Conservation (phyloP, 1,140 invertebrate genomes). For the Triops longicaudatus region DNA sequence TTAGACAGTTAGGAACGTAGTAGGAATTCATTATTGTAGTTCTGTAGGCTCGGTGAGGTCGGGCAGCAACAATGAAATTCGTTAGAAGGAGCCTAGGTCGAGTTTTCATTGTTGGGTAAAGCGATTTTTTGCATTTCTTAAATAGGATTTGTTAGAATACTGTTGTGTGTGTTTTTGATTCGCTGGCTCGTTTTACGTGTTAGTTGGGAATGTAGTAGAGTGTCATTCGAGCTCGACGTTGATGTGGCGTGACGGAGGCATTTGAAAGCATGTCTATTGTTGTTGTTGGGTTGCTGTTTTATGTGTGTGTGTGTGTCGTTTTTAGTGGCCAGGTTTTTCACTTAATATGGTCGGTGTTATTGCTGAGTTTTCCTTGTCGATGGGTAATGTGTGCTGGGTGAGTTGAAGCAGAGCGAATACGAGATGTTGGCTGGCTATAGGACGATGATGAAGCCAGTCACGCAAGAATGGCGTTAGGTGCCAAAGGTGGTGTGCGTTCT, state of each 20-base stretch:
- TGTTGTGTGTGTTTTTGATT: too few relatives aligned
- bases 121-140: background rate
- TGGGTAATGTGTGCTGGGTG: background rate
- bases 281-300: background rate
- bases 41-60: too few relatives aligned
- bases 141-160: too few relatives aligned
- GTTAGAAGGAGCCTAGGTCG: too few relatives aligned
- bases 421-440: background rate
- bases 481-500: too few relatives aligned
- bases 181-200: too few relatives aligned
- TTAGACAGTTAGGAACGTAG: too few relatives aligned
- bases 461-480: background rate
- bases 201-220: too few relatives aligned
- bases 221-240: background rate
- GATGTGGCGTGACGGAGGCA: background rate
- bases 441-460: background rate
- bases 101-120: background rate
- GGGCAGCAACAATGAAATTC: too few relatives aligned
- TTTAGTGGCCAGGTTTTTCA: background rate
- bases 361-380: background rate
- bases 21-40: too few relatives aligned
- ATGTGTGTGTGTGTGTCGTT: background rate
- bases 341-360: background rate
- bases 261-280: background rate
- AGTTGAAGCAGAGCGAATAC: too few relatives aligned